Percentiles rank a stretch among this genome's conserved stretches.
Evolutionary conservation across 2,888 invertebrate genomes (phyloP).

Genomic region (Ormia ochracea): DNA sequence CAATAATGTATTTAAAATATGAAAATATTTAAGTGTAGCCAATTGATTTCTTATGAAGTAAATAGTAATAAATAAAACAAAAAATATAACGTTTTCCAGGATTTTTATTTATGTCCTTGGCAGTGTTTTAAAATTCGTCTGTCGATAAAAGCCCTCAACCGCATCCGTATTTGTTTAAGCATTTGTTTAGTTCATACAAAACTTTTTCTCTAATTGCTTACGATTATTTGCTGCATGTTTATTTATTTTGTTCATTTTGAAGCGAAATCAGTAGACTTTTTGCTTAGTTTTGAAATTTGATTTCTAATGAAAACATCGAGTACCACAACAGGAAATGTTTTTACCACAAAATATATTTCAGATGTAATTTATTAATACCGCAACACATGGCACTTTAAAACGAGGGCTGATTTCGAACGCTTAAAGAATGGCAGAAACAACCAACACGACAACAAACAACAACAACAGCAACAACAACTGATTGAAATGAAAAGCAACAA

Average conservation of each 20-base stretch:
- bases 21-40: too few species aligned
- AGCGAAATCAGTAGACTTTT: not conserved
- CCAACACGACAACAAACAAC: too few species aligned
- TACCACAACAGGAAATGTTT: not conserved
- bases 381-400: constrained; percentile 67
- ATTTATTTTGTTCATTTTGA: not conserved
- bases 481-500: constrained; percentile 27
- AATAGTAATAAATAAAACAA: too few species aligned
- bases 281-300: constrained; percentile 6
- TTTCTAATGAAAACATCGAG: not conserved
- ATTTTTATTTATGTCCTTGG: too few species aligned
- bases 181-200: not conserved
- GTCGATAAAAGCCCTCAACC: too few species aligned
- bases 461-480: constrained; percentile 37
- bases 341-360: constrained; percentile 62
- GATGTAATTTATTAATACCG: constrained; percentile 71
- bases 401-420: constrained; percentile 61
- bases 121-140: too few species aligned
- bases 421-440: constrained; percentile 57
- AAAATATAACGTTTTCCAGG: too few species aligned
- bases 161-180: not conserved
- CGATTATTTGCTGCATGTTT: constrained; percentile 5
- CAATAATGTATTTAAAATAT: too few species aligned
- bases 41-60: too few species aligned
- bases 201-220: not conserved